Evolutionary conservation across 2,888 invertebrate species (phyloP).

Genomic region (Lumbricus terrestris): DNA sequence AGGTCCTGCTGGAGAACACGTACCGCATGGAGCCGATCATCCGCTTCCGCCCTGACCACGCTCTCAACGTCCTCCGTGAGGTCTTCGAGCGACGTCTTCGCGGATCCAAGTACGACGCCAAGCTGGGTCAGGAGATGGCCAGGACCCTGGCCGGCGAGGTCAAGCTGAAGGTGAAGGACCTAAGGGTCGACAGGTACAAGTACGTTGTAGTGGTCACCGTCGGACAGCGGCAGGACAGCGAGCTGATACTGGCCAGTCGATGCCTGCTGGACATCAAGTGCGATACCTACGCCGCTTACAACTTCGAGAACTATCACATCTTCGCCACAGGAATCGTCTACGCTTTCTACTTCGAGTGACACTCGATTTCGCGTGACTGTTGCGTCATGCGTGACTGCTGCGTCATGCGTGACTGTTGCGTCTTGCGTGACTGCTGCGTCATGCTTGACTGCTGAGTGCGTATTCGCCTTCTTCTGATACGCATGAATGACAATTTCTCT

Average conservation of each 20-base stretch:
- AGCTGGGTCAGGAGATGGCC: slow-evolving; percentile 32
- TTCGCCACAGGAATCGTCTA: slow-evolving; percentile 28
- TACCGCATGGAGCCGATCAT: slow-evolving; percentile 15
- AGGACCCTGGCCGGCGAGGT: slow-evolving; percentile 30
- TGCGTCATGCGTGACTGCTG: no score
- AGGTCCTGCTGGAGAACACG: slow-evolving; percentile 1
- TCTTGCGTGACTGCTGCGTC: no score
- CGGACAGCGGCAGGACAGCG: slow-evolving; percentile 39
- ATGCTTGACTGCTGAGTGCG: background rate
- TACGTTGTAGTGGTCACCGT: slow-evolving; percentile 39
- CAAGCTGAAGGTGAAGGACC: slow-evolving; percentile 35
- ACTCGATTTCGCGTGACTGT: no score
- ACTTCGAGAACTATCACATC: slow-evolving; percentile 22
- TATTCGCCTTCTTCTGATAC: background rate
- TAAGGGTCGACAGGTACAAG: slow-evolving; percentile 39
- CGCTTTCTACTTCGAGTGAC: slow-evolving; percentile 29
- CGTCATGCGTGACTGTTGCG: no score
- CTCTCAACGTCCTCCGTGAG: background rate
- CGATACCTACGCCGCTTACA: slow-evolving; percentile 34
- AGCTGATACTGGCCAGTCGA: slow-evolving; percentile 38
- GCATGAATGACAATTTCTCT: background rate
- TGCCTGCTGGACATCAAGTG: slow-evolving; percentile 40
- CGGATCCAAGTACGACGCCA: slow-evolving; percentile 31
- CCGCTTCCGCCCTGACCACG: slow-evolving; percentile 5
- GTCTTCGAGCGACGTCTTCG: background rate